phyloP scores from a whole-genome alignment of 2,113 vertebrate genomes.

The Paraplagusia blochii region DNA sequence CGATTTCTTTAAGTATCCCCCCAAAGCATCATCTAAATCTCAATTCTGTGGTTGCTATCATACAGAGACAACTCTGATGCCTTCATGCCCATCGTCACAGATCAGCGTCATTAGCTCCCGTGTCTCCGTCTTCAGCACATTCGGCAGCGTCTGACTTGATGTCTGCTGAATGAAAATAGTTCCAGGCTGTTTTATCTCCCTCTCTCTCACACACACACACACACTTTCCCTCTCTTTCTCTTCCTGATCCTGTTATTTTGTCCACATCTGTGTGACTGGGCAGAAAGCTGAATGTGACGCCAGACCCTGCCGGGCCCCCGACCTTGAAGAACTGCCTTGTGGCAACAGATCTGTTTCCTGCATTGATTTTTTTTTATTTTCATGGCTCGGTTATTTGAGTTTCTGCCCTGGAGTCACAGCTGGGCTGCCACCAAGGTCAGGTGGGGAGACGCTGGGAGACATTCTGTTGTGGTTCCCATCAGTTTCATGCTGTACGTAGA shows the following conservation, averaged over 20 bases:
- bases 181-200: too few relatives aligned
- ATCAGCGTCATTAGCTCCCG: too few relatives aligned
- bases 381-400: constrained; percentile 67
- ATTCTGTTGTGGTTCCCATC: constrained; percentile 52
- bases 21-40: too few relatives aligned
- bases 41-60: too few relatives aligned
- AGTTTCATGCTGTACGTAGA: constrained; percentile 46
- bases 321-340: constrained; percentile 72
- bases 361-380: constrained; percentile 77
- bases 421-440: constrained; percentile 59
- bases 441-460: constrained; percentile 28
- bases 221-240: constrained; percentile 5
- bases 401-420: constrained; percentile 52
- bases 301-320: constrained; percentile 30
- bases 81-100: too few relatives aligned
- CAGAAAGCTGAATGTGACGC: constrained; percentile 54
- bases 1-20: too few relatives aligned
- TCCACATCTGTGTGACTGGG: constrained; percentile 35
- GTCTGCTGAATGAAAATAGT: too few relatives aligned
- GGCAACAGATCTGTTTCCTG: constrained; percentile 70
- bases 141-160: too few relatives aligned
- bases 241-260: constrained; percentile 29
- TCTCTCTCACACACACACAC: too few relatives aligned
- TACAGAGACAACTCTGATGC: too few relatives aligned
- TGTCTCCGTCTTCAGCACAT: too few relatives aligned